Evolutionary conservation across 2,113 vertebrate species (phyloP), one percentile per base, ranked within the genome.

Genomic region (Urocolius indicus): DNA sequence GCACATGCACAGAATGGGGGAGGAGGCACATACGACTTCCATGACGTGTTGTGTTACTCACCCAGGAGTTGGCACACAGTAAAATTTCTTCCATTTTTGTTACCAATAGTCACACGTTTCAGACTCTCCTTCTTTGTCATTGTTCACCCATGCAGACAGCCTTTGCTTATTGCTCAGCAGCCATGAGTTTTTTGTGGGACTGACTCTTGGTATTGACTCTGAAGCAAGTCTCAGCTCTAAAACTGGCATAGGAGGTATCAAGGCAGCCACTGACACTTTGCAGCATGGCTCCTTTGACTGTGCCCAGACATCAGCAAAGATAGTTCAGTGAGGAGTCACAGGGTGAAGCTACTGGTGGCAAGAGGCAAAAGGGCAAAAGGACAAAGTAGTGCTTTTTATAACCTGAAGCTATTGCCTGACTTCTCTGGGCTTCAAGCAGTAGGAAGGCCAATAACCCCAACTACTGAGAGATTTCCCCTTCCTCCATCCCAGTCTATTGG

Each of bases 1-100:
- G 8, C 1, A 0, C 0, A 0, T 29, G 11, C 24, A 14, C 48
- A 57, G 17, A 32, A 27, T 32, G 59, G 87, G 6, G 11, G 17
- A 84, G 41, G 20, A 51, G 27, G 20, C 10, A n/a, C 3, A 7
- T 87, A 49, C 57, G 34, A 22, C 7, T 27, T 79, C 51, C 0
- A 0, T 32, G 51, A 61, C 21, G 21, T 62, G 21, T 51, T 49
- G 34, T 1, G 0, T 72, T 66, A 61, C 34, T 71, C 1, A 1
- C 5, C 21, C 38, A 41, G 43, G 48, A 71, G 58, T 51, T 5
- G 9, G 13, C n/a, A 55, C 15, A 15, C 27, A 19, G 29, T 48
- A 62, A 41, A 65, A 71, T 52, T 55, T 49, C 16, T 76, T 67
- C 41, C 48, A 18, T 55, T 71, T 80, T 61, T 80, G 57, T 66